Conservation (phyloP, 2,888 invertebrate species). For the Neoaliturus tenellus region DNA sequence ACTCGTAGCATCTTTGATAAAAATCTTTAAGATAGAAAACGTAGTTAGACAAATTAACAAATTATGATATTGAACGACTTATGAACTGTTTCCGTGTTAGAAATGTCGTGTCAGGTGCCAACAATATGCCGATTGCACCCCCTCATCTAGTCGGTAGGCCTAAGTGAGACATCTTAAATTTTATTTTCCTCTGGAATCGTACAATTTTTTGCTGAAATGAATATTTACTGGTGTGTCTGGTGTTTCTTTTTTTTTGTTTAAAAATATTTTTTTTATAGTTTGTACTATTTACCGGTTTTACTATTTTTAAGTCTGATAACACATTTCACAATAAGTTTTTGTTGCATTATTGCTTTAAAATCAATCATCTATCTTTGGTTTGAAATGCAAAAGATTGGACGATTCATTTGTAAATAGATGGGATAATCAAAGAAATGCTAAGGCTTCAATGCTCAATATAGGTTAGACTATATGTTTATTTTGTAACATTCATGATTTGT, state of each 20-base stretch:
- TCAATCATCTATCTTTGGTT: too few species aligned
- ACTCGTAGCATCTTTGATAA: background rate
- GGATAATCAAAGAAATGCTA: conserved; percentile 38
- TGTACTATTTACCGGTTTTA: too few species aligned
- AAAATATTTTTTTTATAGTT: too few species aligned
- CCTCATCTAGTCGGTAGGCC: background rate
- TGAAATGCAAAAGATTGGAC: conserved; percentile 13
- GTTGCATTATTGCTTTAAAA: too few species aligned
- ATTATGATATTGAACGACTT: background rate
- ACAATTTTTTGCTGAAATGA: background rate
- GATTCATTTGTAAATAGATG: conserved; percentile 14
- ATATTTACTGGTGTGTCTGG: too few species aligned
- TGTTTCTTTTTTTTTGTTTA: too few species aligned
- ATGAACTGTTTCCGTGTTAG: background rate
- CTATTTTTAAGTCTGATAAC: too few species aligned
- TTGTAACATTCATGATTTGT: conserved; percentile 13
- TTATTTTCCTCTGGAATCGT: background rate
- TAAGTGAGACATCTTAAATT: background rate
- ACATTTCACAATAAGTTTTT: too few species aligned
- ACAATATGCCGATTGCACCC: background rate
- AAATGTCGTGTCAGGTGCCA: background rate
- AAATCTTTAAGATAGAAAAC: background rate
- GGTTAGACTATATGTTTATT: conserved; percentile 18
- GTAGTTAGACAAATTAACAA: background rate
- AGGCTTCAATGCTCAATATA: conserved; percentile 47